Evolutionary conservation across 2,797 vertebrate species (phyloP).

Genomic region (Fistularia tabacaria): DNA sequence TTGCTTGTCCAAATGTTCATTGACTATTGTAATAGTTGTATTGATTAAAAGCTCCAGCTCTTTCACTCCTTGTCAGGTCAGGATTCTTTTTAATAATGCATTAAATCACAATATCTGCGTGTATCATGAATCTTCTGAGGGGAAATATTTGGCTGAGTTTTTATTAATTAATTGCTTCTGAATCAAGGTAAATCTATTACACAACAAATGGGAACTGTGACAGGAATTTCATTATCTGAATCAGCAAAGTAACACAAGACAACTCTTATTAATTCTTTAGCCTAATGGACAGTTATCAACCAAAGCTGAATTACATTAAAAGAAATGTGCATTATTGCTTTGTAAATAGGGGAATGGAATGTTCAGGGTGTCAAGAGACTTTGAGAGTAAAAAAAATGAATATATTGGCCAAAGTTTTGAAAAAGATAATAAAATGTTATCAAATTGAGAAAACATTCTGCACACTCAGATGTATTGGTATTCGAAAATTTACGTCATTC

Average conservation of each 20-base stretch:
- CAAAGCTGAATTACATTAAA: conserved; percentile 19
- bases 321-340: not conserved
- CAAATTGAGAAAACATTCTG: too few species aligned
- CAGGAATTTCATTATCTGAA: conserved; percentile 8
- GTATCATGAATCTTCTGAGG: conserved; percentile 6
- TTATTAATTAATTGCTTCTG: conserved; percentile 7
- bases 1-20: conserved; percentile 6
- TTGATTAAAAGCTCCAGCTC: conserved; percentile 22
- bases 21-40: conserved; percentile 17
- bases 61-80: not conserved
- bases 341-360: too few species aligned
- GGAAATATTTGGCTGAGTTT: conserved; percentile 12
- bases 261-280: conserved; percentile 8
- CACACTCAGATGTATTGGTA: too few species aligned
- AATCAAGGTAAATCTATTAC: conserved; percentile 19
- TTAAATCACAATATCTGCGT: conserved; percentile 8
- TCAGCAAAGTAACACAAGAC: conserved; percentile 1
- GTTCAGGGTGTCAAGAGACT: too few species aligned
- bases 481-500: too few species aligned
- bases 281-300: conserved; percentile 7
- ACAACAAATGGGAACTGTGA: conserved; percentile 5
- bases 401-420: too few species aligned
- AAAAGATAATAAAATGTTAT: too few species aligned
- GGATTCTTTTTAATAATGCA: conserved; percentile 24
- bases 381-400: too few species aligned